Base-by-base conservation (phyloP, 2,113 vertebrate genomes). In the Alouatta palliata region DNA sequence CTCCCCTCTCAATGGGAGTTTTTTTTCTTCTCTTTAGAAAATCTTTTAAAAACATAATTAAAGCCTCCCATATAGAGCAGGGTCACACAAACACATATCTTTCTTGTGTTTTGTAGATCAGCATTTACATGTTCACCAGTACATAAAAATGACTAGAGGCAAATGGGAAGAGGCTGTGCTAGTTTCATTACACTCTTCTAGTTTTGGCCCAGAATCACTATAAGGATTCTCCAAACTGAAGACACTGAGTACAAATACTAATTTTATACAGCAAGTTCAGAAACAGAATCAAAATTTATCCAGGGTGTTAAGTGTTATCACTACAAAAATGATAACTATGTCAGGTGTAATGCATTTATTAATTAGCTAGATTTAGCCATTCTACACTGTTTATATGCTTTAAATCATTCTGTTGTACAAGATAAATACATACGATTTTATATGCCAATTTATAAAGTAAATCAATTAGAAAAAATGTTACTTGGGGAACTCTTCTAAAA, bases 1-100 rank as follows among this genome's bases (percentile, higher is more conserved):
- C 37, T n/a, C 3, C 13, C 70, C 97, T 97, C 45, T 90, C 80
- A 97, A 52, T 37, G 49, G 97, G 98, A 40, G 4, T 43, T 87
- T 97, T 92, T 0, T 93, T 95, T 92, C 45, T 30, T 81, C 83
- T 66, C 64, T 1, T 88, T 43, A 76, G 70, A 56, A 83, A 93
- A 87, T 45, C 40, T 70, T 88, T 77, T 52, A 81, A 87, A 81
- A 43, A 47, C n/a, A 19, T 45, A 54, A 90, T 64, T 90, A 90
- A 94, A 95, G 13, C n/a, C 3, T 93, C 40, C 25, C n/a, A 45
- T 40, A 19, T 89, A 49, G 27, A 71, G 35, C 79, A 87, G 58
- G 27, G 40, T 73, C 58, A 45, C 45, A 45, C 45, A 9, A 45
- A 45, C 45, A 45, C 45, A 9, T 45, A 45, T 45, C 35, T 87